phyloP scores from a whole-genome alignment of 2,888 invertebrate genomes.

The Cryptops parisi region DNA sequence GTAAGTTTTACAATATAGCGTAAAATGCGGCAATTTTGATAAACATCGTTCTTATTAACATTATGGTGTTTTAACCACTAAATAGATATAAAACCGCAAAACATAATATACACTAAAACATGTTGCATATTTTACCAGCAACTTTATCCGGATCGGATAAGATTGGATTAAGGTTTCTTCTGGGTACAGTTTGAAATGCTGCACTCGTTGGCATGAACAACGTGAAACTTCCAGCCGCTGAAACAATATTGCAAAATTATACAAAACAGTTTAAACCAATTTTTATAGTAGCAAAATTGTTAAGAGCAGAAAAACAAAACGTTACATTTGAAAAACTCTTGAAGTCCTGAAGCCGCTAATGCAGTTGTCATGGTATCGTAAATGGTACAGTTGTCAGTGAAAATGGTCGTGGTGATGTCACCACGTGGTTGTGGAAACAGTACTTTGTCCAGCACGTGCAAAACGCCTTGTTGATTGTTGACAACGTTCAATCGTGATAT shows the following conservation, averaged over 20 bases:
- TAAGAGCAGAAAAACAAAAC: neutral
- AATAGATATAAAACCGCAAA: no score
- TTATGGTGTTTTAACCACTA: no score
- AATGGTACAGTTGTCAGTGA: conserved; percentile 16
- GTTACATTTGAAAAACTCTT: conserved; percentile 9
- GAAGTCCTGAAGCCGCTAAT: conserved; percentile 14
- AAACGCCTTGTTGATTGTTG: conserved; percentile 17
- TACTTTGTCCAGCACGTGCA: conserved; percentile 22
- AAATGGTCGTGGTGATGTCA: conserved; percentile 20
- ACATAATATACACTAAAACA: no score
- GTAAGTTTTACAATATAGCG: no score
- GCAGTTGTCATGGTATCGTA: conserved; percentile 18
- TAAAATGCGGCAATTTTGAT: no score
- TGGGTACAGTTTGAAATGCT: neutral
- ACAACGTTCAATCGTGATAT: conserved; percentile 12
- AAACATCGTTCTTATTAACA: no score
- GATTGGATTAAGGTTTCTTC: neutral
- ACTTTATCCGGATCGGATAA: neutral
- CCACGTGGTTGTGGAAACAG: conserved; percentile 20
- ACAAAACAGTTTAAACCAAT: neutral
- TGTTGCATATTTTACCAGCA: conserved; percentile 3
- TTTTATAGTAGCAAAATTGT: neutral
- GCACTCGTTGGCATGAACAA: conserved; percentile 1
- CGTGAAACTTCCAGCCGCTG: neutral
- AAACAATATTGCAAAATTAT: neutral